Percentiles rank a stretch among this genome's conserved stretches.
Evolutionary conservation across 2,888 invertebrate species (phyloP).

Genomic region (Epirrhoe alternata): DNA sequence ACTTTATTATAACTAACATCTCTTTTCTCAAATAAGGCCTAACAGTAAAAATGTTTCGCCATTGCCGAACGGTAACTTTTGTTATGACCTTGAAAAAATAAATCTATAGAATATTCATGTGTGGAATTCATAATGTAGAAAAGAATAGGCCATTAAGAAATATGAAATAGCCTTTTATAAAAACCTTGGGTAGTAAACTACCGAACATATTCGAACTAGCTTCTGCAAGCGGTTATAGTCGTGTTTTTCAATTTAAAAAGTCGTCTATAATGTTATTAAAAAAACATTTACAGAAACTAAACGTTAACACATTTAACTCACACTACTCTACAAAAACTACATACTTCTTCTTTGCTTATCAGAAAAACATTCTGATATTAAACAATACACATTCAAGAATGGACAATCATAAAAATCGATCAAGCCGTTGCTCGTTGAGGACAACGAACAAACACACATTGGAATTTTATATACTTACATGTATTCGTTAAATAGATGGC

Average conservation of each 20-base stretch:
- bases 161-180: not conserved
- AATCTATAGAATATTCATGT: not conserved
- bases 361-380: too few species aligned
- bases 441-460: not conserved
- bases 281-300: too few species aligned
- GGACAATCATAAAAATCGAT: too few species aligned
- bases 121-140: not conserved
- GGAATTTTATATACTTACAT: not conserved
- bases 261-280: too few species aligned
- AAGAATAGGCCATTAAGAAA: not conserved
- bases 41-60: too few species aligned
- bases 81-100: not conserved
- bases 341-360: too few species aligned
- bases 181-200: not conserved
- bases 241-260: not conserved
- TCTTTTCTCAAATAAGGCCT: too few species aligned
- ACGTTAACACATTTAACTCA: too few species aligned
- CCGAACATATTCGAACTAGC: not conserved
- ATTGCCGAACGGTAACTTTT: not conserved
- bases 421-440: too few species aligned
- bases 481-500: conserved; percentile 30
- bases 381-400: too few species aligned
- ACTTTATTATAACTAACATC: too few species aligned
- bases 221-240: not conserved
- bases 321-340: too few species aligned